phyloP scores from a whole-genome alignment of 2,113 vertebrate genomes.

The Phoxinus phoxinus region DNA sequence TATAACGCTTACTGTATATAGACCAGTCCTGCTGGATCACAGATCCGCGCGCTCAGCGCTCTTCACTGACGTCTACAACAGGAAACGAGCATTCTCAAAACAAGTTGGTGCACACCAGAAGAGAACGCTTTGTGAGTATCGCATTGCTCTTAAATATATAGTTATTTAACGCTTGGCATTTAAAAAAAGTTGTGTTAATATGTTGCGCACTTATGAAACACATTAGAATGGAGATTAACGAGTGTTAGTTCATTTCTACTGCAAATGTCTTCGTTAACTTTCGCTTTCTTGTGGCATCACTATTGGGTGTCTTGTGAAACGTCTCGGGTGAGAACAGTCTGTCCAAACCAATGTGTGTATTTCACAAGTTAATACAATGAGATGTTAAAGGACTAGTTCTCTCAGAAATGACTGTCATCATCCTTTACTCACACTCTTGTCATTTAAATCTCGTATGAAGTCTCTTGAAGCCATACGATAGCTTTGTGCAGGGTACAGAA shows the following conservation, averaged over 20 bases:
- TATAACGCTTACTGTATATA: too few species aligned
- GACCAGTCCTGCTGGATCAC: not conserved
- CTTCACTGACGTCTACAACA: conserved; percentile 55
- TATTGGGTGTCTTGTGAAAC: not conserved
- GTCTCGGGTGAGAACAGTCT: not conserved
- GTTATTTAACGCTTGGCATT: not conserved
- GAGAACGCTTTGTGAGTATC: conserved; percentile 44
- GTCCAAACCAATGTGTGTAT: not conserved
- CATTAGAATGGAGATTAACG: not conserved
- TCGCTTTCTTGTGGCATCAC: not conserved
- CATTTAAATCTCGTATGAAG: not conserved
- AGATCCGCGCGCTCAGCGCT: conserved; percentile 9
- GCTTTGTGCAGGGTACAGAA: not conserved
- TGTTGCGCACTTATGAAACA: not conserved
- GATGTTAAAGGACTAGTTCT: not conserved
- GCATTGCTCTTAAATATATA: not conserved
- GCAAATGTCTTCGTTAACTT: not conserved
- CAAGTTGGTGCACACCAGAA: conserved; percentile 22
- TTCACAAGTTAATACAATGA: not conserved
- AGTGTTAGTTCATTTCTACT: not conserved
- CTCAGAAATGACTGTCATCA: too few species aligned
- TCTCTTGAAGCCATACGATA: not conserved
- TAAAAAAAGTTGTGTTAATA: not conserved
- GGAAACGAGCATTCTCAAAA: conserved; percentile 43
- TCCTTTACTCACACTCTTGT: not conserved